Conservation (phyloP, 2,888 invertebrate genomes). For the Nymphalis urticae region DNA sequence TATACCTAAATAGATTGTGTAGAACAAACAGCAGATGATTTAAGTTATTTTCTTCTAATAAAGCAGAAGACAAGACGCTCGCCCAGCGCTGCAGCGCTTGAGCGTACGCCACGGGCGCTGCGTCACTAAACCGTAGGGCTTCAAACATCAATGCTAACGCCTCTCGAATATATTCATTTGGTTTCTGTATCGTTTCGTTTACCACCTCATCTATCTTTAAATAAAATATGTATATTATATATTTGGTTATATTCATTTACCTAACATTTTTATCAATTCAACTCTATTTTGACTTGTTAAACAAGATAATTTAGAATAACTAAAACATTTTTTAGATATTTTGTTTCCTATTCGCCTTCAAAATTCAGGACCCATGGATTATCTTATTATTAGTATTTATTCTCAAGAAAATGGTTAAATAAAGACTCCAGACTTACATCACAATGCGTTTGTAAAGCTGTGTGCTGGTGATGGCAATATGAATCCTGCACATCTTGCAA, state of each 20-base stretch:
- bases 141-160: constrained; percentile 59
- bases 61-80: constrained; percentile 51
- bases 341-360: too few relatives aligned
- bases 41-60: constrained; percentile 56
- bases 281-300: too few relatives aligned
- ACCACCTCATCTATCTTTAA: constrained; percentile 68
- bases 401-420: background rate
- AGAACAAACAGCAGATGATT: constrained; percentile 63
- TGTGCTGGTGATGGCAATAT: constrained; percentile 70
- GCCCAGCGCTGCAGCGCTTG: constrained; percentile 70
- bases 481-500: constrained; percentile 65
- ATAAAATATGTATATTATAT: constrained; percentile 11
- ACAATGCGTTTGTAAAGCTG: constrained; percentile 63
- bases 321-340: too few relatives aligned
- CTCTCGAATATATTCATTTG: constrained; percentile 59
- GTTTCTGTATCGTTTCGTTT: constrained; percentile 55
- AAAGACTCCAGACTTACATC: constrained; percentile 51
- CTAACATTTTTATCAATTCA: too few relatives aligned
- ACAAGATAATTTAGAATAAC: too few relatives aligned
- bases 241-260: background rate
- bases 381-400: background rate
- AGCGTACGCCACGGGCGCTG: constrained; percentile 51
- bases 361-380: background rate
- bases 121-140: constrained; percentile 60
- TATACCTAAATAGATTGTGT: constrained; percentile 66